These are phyloP conservation scores for Cerastoderma edule DNA, from an alignment of 2,888 invertebrate genomes.

Conservation along the genomic window DNA sequence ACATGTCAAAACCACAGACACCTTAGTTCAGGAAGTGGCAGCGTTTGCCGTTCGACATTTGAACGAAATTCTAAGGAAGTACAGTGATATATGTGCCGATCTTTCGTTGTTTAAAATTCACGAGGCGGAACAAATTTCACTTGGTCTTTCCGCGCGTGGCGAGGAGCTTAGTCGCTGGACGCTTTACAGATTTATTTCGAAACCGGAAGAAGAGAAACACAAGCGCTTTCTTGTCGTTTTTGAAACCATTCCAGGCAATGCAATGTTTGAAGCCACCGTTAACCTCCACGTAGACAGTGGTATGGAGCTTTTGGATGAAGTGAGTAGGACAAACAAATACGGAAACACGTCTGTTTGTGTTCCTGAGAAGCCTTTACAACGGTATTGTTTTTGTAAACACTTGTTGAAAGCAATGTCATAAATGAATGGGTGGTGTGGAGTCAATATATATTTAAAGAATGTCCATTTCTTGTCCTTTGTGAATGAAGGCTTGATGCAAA, in stretches of 20 bases:
- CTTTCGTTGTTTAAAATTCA: constrained; percentile 75
- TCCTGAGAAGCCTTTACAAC: constrained; percentile 44
- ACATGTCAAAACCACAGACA: constrained; percentile 85
- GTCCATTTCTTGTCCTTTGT: too few species aligned
- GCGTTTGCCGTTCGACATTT: constrained; percentile 70
- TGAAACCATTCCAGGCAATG: constrained; percentile 62
- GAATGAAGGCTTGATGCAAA: too few species aligned
- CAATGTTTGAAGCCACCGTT: constrained; percentile 65
- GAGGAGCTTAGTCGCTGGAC: constrained; percentile 58
- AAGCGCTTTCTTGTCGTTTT: constrained; percentile 58
- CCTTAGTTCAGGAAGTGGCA: constrained; percentile 86
- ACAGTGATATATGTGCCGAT: constrained; percentile 87
- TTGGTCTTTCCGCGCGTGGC: constrained; percentile 50
- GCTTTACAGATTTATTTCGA: constrained; percentile 87
- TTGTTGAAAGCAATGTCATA: background rate
- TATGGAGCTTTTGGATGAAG: constrained; percentile 54
- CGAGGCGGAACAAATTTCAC: constrained; percentile 44
- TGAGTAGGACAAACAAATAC: constrained; percentile 66
- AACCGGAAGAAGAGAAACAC: constrained; percentile 84
- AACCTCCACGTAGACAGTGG: constrained; percentile 38
- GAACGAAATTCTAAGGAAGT: constrained; percentile 52
- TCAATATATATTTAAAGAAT: too few species aligned
- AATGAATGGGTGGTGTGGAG: too few species aligned
- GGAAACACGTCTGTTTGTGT: constrained; percentile 66
- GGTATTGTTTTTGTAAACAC: constrained; percentile 63